Base-by-base conservation (phyloP, 2,797 vertebrate genomes). In the Oreochromis mossambicus region DNA sequence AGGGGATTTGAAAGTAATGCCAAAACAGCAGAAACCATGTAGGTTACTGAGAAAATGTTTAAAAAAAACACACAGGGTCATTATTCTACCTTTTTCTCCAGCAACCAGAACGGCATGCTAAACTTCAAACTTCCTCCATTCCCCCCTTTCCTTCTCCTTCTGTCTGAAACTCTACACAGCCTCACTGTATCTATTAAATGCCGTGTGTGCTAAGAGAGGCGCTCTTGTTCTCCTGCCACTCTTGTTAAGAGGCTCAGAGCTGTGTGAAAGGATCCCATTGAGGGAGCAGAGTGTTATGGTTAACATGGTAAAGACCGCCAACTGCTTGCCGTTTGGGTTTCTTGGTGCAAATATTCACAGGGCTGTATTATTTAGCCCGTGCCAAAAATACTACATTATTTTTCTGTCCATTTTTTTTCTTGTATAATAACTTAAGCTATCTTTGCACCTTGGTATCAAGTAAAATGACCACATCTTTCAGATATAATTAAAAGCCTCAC, bases 181-280 rank as follows among this genome's bases (percentile, higher is more conserved):
- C 63, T 56, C 78, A 81, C 78, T 89, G 78, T 88, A 85, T 88
- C 87, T 85, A 46, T 81, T 79, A 83, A 91, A 88, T 73, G 79
- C 58, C 6, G 46, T 61, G 56, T 83, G 86, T 75, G 70, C 79
- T 82, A 82, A 89, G 79, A 91, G 89, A 86, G 88, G 78, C 4
- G 55, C 86, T 91, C 86, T 92, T 93, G 89, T 92, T 90, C 90
- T 91, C 83, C 84, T 92, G 87, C 91, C 90, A 90, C 79, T 88
- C 89, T 92, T 87, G 91, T 83, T 89, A 92, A 94, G 87, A 92
- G 85, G 80, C 89, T 88, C 88, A 73, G 85, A 83, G 83, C 52
- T 86, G 84, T 87, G 84, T 94, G 91, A 95, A 91, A 91, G 89
- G 87, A 86, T 79, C 36, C 86, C 70, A 89, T 90, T 92, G 92